Conservation (phyloP, 2,797 vertebrate genomes). For the Labeo calbasu region DNA sequence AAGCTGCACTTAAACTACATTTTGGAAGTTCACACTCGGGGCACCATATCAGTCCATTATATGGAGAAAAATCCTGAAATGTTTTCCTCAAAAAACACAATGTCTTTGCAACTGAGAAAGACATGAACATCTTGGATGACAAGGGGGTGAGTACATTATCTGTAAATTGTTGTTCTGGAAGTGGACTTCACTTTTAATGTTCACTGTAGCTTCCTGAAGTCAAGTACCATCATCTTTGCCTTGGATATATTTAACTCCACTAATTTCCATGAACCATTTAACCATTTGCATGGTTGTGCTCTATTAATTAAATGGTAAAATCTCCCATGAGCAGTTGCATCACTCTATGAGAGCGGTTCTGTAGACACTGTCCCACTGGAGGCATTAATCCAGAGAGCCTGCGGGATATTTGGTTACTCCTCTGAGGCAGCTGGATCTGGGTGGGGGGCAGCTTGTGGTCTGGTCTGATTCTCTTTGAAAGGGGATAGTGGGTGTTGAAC, state of each 20-base stretch:
- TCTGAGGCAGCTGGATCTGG: constrained; percentile 68
- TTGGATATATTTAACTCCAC: not conserved
- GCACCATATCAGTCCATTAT: no score
- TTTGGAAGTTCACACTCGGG: no score
- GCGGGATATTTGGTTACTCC: constrained; percentile 73
- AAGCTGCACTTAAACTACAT: no score
- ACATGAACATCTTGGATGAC: no score
- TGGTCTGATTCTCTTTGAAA: constrained; percentile 71
- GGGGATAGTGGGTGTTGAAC: constrained; percentile 67
- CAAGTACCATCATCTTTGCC: not conserved
- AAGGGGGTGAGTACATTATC: no score
- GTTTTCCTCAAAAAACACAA: no score
- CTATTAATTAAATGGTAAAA: constrained; percentile 23
- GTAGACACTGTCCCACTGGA: constrained; percentile 63
- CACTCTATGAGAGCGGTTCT: constrained; percentile 54
- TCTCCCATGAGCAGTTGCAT: constrained; percentile 23
- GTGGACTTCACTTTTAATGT: not conserved
- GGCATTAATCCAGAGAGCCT: constrained; percentile 68
- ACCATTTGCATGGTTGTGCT: constrained; percentile 16
- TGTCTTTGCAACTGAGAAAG: no score
- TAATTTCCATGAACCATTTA: constrained; percentile 14
- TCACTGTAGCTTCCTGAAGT: not conserved
- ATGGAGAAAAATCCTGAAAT: no score
- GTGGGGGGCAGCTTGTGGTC: constrained; percentile 64
- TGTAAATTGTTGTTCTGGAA: no score